Conservation (phyloP, 2,888 invertebrate species). For the Eristalis arbustorum region DNA sequence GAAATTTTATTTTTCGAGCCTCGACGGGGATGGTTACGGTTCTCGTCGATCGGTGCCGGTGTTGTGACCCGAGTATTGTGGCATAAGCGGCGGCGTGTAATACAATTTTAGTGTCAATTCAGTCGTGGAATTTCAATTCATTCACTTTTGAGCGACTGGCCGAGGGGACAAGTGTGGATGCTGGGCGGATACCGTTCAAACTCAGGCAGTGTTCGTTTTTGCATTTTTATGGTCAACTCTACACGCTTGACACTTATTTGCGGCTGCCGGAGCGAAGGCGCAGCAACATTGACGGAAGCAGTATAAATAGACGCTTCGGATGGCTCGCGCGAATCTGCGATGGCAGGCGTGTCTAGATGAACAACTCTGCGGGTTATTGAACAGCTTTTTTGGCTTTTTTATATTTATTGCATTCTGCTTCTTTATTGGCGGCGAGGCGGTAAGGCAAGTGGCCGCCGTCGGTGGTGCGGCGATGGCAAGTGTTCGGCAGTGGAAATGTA, state of each 20-base stretch:
- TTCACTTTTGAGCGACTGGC: background rate
- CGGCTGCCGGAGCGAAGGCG: background rate
- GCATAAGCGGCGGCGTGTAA: slow-evolving; percentile 8
- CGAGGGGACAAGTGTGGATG: background rate
- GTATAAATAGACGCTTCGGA: background rate
- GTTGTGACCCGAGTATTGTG: slow-evolving; percentile 10
- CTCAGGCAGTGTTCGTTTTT: background rate
- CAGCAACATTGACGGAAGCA: slow-evolving; percentile 5
- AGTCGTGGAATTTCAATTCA: slow-evolving; percentile 34
- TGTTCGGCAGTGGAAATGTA: background rate
- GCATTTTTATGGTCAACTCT: background rate
- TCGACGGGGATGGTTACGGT: background rate
- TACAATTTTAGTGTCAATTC: slow-evolving; percentile 23
- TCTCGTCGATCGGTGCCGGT: background rate
- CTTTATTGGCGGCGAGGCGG: background rate
- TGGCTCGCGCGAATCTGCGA: background rate
- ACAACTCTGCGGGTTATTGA: background rate
- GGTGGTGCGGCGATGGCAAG: background rate
- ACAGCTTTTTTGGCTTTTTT: background rate
- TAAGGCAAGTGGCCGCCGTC: background rate
- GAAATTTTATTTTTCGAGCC: slow-evolving; percentile 17
- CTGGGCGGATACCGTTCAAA: background rate
- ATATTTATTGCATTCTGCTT: background rate
- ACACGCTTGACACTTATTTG: slow-evolving; percentile 6
- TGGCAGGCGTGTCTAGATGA: background rate